Conservation (phyloP, 1,140 invertebrate genomes). For the Rhyzopertha dominica region DNA sequence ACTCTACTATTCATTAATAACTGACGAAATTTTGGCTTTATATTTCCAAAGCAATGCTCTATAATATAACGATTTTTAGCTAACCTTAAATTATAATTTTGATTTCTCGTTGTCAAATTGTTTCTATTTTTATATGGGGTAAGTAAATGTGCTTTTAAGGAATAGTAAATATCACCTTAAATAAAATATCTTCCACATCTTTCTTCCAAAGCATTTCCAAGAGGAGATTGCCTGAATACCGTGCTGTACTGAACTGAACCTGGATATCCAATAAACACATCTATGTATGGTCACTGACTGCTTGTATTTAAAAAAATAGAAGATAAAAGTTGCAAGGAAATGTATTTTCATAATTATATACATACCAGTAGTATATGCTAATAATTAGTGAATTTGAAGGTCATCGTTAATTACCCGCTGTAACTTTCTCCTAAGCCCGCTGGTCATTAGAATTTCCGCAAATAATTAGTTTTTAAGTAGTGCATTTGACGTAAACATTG, state of each 20-base stretch:
- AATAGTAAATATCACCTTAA: constrained; percentile 18
- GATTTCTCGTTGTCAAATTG: constrained; percentile 3
- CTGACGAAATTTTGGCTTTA: constrained; percentile 18
- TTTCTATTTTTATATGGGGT: constrained; percentile 17
- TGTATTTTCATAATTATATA: no score
- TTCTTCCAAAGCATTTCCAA: constrained; percentile 6
- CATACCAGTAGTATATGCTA: no score
- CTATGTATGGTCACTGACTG: constrained; percentile 20
- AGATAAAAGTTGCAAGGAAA: no score
- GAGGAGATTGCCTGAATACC: constrained; percentile 22
- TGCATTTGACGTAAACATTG: no score
- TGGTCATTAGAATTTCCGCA: no score
- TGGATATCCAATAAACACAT: constrained; percentile 28
- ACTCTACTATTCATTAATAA: no score
- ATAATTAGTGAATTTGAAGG: no score
- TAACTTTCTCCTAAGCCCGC: no score
- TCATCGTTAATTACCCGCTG: no score
- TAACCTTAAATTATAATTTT: constrained; percentile 19
- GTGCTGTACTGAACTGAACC: constrained; percentile 31
- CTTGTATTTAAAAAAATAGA: constrained; percentile 21
- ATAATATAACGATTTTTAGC: constrained; percentile 17
- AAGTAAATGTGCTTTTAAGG: constrained; percentile 12
- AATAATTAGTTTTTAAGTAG: no score
- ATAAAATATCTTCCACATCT: constrained; percentile 15
- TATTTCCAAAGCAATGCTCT: constrained; percentile 20